Evolutionary conservation across 2,797 vertebrate species (phyloP), one percentile per base, ranked within the genome.

Genomic region (Tenualosa thibaudeaui): DNA sequence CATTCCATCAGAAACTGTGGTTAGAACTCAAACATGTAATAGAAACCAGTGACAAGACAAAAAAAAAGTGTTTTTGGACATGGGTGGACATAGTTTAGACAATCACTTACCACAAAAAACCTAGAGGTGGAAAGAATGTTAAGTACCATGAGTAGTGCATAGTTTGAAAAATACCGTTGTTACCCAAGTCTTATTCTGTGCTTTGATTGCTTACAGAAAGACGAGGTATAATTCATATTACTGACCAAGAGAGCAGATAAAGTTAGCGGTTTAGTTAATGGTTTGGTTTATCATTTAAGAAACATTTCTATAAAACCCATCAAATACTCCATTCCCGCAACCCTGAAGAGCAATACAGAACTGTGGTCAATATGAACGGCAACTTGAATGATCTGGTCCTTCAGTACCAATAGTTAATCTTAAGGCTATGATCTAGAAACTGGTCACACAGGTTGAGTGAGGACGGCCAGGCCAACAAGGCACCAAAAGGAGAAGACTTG

Each of bases 371-470:
- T 62, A 62, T 24, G 8, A 75, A 40, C 43, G 40, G 17, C 12
- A 22, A 17, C 15, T 6, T 43, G 37, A 75, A 75, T 22, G 5
- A 75, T 75, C 37, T 43, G 15, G 37, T 75, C 37, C 68, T 43
- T 31, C 17, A 43, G 68, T 43, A 9, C 5, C 71, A 43, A 78
- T 22, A 78, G 40, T 46, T 40, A 78, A 8, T 24, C 5, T 22
- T 56, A 22, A 56, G 51, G 17, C n/a, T 60, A 22, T 60, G 85
- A 83, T 88, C 58, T 37, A 60, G 86, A 78, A 89, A 88, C 88
- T 86, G 84, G 88, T 86, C 86, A 60, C 24, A 82, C 87, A 86
- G 86, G 86, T 87, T 87, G 81, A 86, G 78, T 81, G 43, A 84
- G 56, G 53, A 84, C 19, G 3, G 15, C 54, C 15, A 56, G 54